Base-by-base conservation (phyloP, 2,797 vertebrate species). In the Lophotriccus pileatus region DNA sequence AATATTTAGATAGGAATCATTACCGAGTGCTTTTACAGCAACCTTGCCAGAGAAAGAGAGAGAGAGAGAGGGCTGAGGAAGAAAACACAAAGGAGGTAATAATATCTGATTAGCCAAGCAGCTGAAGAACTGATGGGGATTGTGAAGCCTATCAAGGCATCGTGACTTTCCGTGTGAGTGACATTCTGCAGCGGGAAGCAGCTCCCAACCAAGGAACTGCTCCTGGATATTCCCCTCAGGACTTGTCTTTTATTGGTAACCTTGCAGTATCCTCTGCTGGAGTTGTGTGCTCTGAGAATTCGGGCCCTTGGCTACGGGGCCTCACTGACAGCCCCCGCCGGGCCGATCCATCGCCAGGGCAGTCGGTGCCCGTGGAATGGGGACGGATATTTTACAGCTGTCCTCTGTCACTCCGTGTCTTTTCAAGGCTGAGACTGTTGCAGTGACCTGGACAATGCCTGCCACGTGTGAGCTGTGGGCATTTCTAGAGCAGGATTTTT, bases 1-100 rank as follows among this genome's bases (percentile, higher is more conserved):
- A 98, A 97, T 97, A 97, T 98, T 97, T 97, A 96, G 96, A 96
- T 97, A 86, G 96, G 95, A 93, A 96, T 97, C 95, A 92, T 96
- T 91, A 92, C 60, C 47, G 93, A 93, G 89, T 95, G 96, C 95
- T 97, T 97, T 94, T 96, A 92, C 82, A 56, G 81, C 94, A 95
- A 95, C 95, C 94, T 95, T 95, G 90, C 94, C 94, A 84, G 95
- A 80, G 90, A 94, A 90, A 93, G 68, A 93, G 94, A 92, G 86
- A 92, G 86, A 37, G 37, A 59, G 62, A 85, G 93, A 56, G 94
- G 75, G 88, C 30, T 64, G 85, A 85, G 86, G 79, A 93, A 74
- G 95, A 87, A 94, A 94, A 89, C 96, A 97, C 97, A 97, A 95
- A 97, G 96, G 96, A 95, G 89, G 94, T 94, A 96, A 97, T 97